Percentiles rank a stretch among this genome's conserved stretches.
Conservation (phyloP, 2,113 vertebrate genomes). For the Trichomycterus rosablanca region DNA sequence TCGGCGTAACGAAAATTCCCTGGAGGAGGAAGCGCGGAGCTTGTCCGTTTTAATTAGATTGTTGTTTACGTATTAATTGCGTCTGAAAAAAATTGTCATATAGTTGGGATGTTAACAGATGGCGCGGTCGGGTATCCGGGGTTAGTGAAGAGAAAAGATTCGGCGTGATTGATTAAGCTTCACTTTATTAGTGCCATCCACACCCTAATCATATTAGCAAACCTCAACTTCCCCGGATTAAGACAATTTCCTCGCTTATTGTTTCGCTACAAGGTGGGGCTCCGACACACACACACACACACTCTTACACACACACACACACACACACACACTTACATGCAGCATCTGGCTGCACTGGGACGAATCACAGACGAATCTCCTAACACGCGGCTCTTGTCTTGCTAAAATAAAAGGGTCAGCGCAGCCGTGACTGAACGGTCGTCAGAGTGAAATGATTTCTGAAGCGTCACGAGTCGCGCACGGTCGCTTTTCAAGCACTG, state of each 20-base stretch:
- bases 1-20: conserved; percentile 91
- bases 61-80: conserved; percentile 99
- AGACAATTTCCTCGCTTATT: conserved; percentile 67
- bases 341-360: conserved; percentile 38
- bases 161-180: conserved; percentile 96
- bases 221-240: conserved; percentile 71
- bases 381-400: conserved; percentile 16
- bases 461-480: too few relatives aligned
- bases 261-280: conserved; percentile 53
- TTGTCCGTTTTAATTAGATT: conserved; percentile 99
- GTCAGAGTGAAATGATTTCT: too few relatives aligned
- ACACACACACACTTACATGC: conserved; percentile 6
- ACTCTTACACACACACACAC: conserved; percentile 5
- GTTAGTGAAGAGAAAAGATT: conserved; percentile 82
- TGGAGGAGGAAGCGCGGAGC: conserved; percentile 91
- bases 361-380: conserved; percentile 32
- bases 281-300: conserved; percentile 7
- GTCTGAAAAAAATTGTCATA: conserved; percentile 92
- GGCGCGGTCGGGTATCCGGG: conserved; percentile 85
- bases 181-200: conserved; percentile 86
- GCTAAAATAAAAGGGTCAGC: conserved; percentile 39
- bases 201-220: conserved; percentile 72
- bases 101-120: conserved; percentile 98
- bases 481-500: too few relatives aligned
- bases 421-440: conserved; percentile 20